phyloP scores from a whole-genome alignment of 2,888 invertebrate species.

The Lottia scabra region DNA sequence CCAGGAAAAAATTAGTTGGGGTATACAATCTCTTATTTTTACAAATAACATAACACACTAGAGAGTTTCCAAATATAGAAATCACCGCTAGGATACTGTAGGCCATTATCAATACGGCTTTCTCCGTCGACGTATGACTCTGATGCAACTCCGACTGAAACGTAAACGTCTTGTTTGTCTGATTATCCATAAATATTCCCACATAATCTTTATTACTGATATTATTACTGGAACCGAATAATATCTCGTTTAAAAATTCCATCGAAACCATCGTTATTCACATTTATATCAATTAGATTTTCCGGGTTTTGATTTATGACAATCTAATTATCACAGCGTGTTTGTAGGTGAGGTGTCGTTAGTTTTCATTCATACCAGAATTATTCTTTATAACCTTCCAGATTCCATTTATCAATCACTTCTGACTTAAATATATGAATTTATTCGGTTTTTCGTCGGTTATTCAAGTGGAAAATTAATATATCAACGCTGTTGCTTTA shows the following conservation, averaged over 20 bases:
- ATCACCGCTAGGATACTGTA: constrained; percentile 50
- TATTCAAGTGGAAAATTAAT: too few relatives aligned
- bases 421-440: too few relatives aligned
- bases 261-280: background rate
- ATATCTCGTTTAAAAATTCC: background rate
- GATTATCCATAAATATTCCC: background rate
- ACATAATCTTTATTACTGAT: background rate
- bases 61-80: constrained; percentile 57
- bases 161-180: background rate
- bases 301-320: too few relatives aligned
- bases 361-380: too few relatives aligned
- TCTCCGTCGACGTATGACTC: constrained; percentile 8
- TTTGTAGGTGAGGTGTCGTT: too few relatives aligned
- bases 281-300: too few relatives aligned
- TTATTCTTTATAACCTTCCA: too few relatives aligned
- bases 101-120: constrained; percentile 38
- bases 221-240: background rate
- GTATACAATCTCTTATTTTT: constrained; percentile 61
- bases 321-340: too few relatives aligned
- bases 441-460: too few relatives aligned
- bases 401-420: too few relatives aligned
- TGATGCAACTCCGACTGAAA: background rate
- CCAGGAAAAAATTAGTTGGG: constrained; percentile 64
- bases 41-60: constrained; percentile 62
- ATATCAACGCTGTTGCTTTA: too few relatives aligned